Conservation (phyloP, 1,140 invertebrate genomes). For the Ceratina australensis region DNA sequence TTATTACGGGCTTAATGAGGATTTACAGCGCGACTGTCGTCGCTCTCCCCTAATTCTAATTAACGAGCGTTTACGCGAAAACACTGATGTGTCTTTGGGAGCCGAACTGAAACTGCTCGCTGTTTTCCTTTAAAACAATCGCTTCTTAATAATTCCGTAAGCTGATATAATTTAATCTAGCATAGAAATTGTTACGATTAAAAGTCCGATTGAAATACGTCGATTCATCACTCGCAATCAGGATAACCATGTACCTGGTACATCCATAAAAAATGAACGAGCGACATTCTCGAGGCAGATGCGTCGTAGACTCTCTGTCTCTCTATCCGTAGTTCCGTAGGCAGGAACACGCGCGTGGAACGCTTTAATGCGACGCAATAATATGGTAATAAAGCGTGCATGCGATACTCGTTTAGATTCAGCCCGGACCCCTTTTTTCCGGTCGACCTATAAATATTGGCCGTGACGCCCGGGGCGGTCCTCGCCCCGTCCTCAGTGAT, state of each 20-base stretch:
- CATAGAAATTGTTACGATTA: not conserved
- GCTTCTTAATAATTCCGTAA: too few species aligned
- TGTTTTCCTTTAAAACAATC: too few species aligned
- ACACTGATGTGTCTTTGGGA: slow-evolving; percentile 12
- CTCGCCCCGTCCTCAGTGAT: slow-evolving; percentile 30
- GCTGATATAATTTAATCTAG: too few species aligned
- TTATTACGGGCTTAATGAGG: slow-evolving; percentile 31
- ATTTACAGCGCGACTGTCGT: slow-evolving; percentile 25
- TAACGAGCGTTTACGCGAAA: not conserved
- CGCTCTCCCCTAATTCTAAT: slow-evolving; percentile 25
- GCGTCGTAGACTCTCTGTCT: not conserved
- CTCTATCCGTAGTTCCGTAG: not conserved
- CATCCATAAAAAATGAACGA: not conserved
- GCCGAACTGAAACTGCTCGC: too few species aligned
- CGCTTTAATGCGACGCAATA: slow-evolving; percentile 46
- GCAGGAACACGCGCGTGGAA: slow-evolving; percentile 27
- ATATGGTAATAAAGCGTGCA: slow-evolving; percentile 57
- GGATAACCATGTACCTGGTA: not conserved
- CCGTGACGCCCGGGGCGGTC: slow-evolving; percentile 41
- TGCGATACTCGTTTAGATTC: slow-evolving; percentile 54
- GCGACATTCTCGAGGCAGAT: slow-evolving; percentile 7
- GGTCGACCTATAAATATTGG: slow-evolving; percentile 55
- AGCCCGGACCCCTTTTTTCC: slow-evolving; percentile 49
- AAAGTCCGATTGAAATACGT: not conserved
- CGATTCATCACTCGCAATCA: not conserved